Conservation (phyloP, 2,797 vertebrate species). For the Poecilia picta region DNA sequence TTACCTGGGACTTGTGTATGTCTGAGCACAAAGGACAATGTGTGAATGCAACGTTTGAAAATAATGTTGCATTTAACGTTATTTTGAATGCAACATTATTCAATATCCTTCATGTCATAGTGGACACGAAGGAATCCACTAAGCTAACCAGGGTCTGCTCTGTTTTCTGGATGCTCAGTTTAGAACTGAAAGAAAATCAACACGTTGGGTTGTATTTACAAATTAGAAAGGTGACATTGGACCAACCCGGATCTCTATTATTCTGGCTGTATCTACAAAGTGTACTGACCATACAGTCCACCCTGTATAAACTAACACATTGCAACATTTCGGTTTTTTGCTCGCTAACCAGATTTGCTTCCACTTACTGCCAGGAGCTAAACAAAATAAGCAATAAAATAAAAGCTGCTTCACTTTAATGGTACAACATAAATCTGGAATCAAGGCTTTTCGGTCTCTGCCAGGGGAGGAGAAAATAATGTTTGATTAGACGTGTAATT, state of each 20-base stretch:
- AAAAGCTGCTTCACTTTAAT: slow-evolving; percentile 30
- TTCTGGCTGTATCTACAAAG: not conserved
- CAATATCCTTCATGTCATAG: too few relatives aligned
- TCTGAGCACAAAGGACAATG: slow-evolving; percentile 4
- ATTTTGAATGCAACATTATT: too few relatives aligned
- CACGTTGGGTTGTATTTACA: not conserved
- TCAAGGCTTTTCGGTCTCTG: slow-evolving; percentile 37
- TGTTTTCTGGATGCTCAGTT: not conserved
- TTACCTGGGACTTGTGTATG: slow-evolving; percentile 11
- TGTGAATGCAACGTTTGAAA: slow-evolving; percentile 7
- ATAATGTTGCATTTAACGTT: too few relatives aligned
- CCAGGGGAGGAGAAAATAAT: slow-evolving; percentile 33
- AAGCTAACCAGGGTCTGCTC: not conserved
- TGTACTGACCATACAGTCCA: not conserved
- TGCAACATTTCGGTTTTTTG: not conserved
- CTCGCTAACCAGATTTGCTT: slow-evolving; percentile 9
- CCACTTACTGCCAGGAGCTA: slow-evolving; percentile 30
- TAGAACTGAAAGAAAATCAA: not conserved
- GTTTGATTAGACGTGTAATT: slow-evolving; percentile 56
- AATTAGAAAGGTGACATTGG: not conserved
- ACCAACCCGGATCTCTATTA: not conserved
- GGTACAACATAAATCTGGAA: slow-evolving; percentile 31
- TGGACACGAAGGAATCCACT: slow-evolving; percentile 29
- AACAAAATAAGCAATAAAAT: slow-evolving; percentile 41
- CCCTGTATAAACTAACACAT: not conserved